Percentiles rank a stretch among this genome's conserved stretches.
These are phyloP conservation scores for Dicrurus megarhynchus DNA, from an alignment of 2,113 vertebrate genomes.

Conservation along the genomic window DNA sequence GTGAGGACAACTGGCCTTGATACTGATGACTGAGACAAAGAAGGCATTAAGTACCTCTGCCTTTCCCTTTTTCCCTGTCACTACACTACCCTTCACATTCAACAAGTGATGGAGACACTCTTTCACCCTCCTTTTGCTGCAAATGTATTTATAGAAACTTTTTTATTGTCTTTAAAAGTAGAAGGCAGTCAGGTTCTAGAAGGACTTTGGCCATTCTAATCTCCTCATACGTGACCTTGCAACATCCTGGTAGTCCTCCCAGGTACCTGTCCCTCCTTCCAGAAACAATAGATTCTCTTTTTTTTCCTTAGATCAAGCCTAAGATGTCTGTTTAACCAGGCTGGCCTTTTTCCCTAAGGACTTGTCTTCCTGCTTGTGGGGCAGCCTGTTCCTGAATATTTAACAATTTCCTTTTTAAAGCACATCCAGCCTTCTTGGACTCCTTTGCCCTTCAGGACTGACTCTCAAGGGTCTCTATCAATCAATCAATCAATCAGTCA, in stretches of 20 bases:
- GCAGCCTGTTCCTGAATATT: neutral
- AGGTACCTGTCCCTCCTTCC: neutral
- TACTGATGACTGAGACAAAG: neutral
- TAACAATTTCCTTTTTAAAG: neutral
- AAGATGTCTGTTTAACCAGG: neutral
- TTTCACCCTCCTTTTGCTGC: neutral
- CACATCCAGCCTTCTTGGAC: neutral
- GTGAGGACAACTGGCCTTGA: neutral
- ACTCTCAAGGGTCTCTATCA: neutral
- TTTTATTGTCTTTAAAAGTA: neutral
- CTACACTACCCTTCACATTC: neutral
- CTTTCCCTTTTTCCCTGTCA: neutral
- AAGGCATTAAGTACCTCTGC: neutral
- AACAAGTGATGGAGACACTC: neutral
- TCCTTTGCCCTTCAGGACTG: neutral
- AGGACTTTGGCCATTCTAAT: neutral
- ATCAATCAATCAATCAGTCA: neutral
- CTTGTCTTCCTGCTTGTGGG: no score
- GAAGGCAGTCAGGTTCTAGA: neutral
- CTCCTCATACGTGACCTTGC: neutral
- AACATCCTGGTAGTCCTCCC: neutral
- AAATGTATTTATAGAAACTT: neutral
- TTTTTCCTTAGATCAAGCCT: neutral
- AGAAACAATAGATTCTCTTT: neutral
- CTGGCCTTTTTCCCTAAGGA: neutral